Conservation (phyloP, 2,113 vertebrate species). For the Mustela lutreola region DNA sequence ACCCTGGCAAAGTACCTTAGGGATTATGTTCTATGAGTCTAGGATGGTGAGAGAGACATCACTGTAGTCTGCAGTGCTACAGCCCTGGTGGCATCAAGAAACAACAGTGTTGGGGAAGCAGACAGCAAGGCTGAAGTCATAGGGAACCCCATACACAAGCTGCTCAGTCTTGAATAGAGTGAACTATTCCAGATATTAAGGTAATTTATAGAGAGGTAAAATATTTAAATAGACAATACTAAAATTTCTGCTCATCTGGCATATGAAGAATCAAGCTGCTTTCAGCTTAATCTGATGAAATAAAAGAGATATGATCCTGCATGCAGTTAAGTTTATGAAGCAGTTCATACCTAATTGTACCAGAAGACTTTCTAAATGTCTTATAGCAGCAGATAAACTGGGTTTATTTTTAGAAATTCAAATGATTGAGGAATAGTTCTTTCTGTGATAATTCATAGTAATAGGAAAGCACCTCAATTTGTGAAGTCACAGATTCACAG, state of each 20-base stretch:
- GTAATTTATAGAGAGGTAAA: not conserved
- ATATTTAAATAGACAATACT: conserved; percentile 35
- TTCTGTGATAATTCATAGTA: not conserved
- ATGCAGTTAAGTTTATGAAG: conserved; percentile 50
- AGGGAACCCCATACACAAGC: too few relatives aligned
- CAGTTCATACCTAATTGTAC: conserved; percentile 6
- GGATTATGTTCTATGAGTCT: not conserved
- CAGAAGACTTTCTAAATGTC: not conserved
- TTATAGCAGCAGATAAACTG: not conserved
- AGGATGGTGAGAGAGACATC: not conserved
- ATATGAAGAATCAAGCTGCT: conserved; percentile 8
- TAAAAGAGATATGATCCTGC: conserved; percentile 18
- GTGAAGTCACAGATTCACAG: not conserved
- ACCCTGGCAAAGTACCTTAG: not conserved
- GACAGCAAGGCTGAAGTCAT: not conserved
- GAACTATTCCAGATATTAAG: conserved; percentile 5
- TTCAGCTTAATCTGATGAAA: conserved; percentile 35
- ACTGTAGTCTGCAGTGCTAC: not conserved
- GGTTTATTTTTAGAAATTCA: conserved; percentile 42
- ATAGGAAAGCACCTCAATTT: not conserved
- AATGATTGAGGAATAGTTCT: not conserved
- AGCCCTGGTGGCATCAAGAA: not conserved
- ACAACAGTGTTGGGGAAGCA: not conserved
- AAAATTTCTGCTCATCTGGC: conserved; percentile 50
- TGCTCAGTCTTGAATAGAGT: not conserved